Conservation (phyloP, 2,113 vertebrate genomes). For the Otocyon megalotis region DNA sequence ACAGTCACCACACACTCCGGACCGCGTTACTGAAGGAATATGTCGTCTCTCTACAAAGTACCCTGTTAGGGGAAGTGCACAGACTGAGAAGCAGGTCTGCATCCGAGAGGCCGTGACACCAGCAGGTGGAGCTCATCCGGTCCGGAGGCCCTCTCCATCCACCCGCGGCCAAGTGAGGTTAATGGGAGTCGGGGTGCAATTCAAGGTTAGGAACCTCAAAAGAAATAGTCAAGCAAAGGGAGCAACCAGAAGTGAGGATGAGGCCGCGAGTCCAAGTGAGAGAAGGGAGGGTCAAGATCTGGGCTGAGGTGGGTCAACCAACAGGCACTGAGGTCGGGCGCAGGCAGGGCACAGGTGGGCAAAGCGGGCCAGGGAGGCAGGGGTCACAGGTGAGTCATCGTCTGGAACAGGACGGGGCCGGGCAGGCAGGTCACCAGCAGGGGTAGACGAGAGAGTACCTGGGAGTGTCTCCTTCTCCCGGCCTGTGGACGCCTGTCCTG, state of each 20-base stretch:
- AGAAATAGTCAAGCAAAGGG: slow-evolving; percentile 57
- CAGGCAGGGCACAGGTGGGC: slow-evolving; percentile 71
- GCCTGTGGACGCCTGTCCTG: slow-evolving; percentile 75
- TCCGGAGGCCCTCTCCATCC: neutral
- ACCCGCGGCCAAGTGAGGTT: neutral
- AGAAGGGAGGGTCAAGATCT: slow-evolving; percentile 7
- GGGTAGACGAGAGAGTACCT: slow-evolving; percentile 75
- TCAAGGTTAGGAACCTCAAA: slow-evolving; percentile 31
- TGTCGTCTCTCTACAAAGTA: neutral
- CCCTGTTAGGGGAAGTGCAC: neutral
- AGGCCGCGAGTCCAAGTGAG: neutral
- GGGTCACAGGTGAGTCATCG: slow-evolving; percentile 65
- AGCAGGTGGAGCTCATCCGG: neutral
- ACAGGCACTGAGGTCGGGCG: slow-evolving; percentile 54
- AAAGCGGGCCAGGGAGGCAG: slow-evolving; percentile 68
- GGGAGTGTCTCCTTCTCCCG: slow-evolving; percentile 75
- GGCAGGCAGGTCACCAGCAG: slow-evolving; percentile 73
- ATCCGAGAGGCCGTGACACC: neutral
- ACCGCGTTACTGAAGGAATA: neutral
- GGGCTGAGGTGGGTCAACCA: slow-evolving; percentile 46
- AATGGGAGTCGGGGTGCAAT: neutral
- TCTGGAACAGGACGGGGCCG: slow-evolving; percentile 57
- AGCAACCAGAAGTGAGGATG: slow-evolving; percentile 60
- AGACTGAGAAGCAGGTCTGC: slow-evolving; percentile 1
- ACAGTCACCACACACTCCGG: neutral